phyloP scores from a whole-genome alignment of 2,797 vertebrate genomes.

The Lates japonicus region DNA sequence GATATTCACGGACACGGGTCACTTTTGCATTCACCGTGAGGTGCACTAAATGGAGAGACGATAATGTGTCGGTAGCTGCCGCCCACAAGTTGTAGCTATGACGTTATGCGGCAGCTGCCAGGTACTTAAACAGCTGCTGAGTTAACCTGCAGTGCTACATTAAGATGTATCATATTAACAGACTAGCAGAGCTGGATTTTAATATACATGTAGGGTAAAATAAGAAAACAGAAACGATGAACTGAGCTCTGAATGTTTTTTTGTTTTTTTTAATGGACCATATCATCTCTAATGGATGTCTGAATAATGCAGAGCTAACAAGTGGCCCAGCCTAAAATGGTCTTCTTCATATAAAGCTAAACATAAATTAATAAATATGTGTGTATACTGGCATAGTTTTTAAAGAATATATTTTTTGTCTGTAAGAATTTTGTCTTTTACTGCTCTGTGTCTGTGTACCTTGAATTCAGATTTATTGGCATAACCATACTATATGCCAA shows the following conservation, averaged over 20 bases:
- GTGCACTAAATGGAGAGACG: neutral
- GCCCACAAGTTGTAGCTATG: slow-evolving; percentile 54
- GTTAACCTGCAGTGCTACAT: slow-evolving; percentile 23
- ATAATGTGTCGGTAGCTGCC: slow-evolving; percentile 20
- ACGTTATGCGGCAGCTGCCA: slow-evolving; percentile 66
- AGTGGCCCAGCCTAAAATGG: neutral
- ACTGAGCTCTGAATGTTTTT: neutral
- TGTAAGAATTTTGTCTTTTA: neutral
- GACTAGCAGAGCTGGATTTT: neutral
- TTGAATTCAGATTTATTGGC: neutral
- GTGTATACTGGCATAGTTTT: neutral
- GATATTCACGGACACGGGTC: neutral
- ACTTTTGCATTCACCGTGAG: neutral
- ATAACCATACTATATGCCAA: neutral
- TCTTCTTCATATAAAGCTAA: neutral
- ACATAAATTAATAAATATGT: neutral
- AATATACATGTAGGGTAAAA: neutral
- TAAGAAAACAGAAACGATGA: neutral
- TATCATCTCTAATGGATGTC: neutral
- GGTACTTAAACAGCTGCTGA: slow-evolving; percentile 19
- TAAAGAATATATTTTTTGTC: too few relatives aligned
- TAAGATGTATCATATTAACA: neutral
- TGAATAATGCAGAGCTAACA: neutral
- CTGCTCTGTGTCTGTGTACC: neutral
- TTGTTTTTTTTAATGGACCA: neutral